A percentile compares a stretch with the other conserved stretches of the same genome.
These are phyloP conservation scores for Malurus leucopterus DNA, from an alignment of 2,797 vertebrate species.

Conservation along the genomic window DNA sequence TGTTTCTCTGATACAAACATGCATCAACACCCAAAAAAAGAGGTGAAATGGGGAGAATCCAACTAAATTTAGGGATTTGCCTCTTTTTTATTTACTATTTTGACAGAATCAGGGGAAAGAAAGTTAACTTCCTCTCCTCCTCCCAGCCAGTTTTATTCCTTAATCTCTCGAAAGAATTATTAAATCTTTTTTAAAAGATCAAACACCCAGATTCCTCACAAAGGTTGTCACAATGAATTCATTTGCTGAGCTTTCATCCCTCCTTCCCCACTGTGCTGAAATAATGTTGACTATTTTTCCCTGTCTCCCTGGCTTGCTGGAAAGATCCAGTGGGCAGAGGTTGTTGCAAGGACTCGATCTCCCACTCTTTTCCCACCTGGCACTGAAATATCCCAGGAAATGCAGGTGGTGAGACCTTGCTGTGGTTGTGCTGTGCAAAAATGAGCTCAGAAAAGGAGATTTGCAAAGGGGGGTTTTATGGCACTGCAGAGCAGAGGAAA, in stretches of 20 bases:
- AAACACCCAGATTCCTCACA: conserved; percentile 60
- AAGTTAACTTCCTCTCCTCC: conserved; percentile 54
- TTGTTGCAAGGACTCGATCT: background rate
- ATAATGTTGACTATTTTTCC: conserved; percentile 33
- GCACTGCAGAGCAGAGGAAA: background rate
- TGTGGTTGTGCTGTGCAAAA: background rate
- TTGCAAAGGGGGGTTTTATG: background rate
- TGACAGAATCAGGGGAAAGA: conserved; percentile 24
- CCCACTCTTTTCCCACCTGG: background rate
- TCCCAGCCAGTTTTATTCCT: conserved; percentile 47
- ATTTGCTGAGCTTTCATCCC: conserved; percentile 58
- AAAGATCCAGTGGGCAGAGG: conserved; percentile 13
- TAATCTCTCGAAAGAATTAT: conserved; percentile 71
- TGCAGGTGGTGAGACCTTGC: background rate
- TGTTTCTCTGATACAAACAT: background rate
- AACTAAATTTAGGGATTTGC: background rate
- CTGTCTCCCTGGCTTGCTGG: background rate
- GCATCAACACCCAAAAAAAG: background rate
- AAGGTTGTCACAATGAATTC: conserved; percentile 68
- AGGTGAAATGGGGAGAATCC: background rate
- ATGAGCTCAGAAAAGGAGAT: background rate
- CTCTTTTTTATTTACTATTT: conserved; percentile 57
- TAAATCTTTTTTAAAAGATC: conserved; percentile 68
- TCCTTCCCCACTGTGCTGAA: conserved; percentile 56
- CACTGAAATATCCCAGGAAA: background rate